These are phyloP conservation scores for Anastrepha obliqua DNA, from an alignment of 1,140 invertebrate species.

Conservation along the genomic window DNA sequence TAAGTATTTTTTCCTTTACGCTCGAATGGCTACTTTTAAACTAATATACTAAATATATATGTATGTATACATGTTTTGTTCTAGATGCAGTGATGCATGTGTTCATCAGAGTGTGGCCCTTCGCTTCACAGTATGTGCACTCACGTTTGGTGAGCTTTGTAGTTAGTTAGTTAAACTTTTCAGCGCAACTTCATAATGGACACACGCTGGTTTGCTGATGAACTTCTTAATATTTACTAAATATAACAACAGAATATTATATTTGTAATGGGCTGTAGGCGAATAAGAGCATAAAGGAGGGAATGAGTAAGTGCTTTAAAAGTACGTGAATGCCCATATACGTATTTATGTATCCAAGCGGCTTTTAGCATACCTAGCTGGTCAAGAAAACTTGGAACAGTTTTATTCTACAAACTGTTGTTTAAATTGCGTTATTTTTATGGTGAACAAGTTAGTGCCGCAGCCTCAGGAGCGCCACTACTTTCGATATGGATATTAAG, in stretches of 20 bases:
- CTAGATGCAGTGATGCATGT: background rate
- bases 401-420: too few species aligned
- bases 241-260: background rate
- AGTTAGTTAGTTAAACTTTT: slow-evolving; percentile 37
- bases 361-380: too few species aligned
- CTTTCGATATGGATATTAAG: too few species aligned
- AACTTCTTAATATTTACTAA: slow-evolving; percentile 37
- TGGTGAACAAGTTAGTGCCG: too few species aligned
- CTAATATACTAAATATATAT: background rate
- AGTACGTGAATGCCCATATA: too few species aligned
- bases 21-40: slow-evolving; percentile 14
- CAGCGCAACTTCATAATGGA: slow-evolving; percentile 30
- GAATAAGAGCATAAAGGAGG: too few species aligned
- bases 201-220: slow-evolving; percentile 32
- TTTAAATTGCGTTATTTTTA: too few species aligned
- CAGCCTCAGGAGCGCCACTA: too few species aligned
- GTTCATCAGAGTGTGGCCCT: background rate
- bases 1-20: slow-evolving; percentile 17
- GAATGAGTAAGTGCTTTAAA: too few species aligned
- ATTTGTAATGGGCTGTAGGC: background rate
- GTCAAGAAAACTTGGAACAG: too few species aligned
- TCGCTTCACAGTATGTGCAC: background rate
- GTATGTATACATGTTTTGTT: background rate
- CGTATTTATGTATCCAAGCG: too few species aligned
- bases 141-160: background rate